Conservation (phyloP, 2,797 vertebrate genomes). For the Nannoperca obscura region DNA sequence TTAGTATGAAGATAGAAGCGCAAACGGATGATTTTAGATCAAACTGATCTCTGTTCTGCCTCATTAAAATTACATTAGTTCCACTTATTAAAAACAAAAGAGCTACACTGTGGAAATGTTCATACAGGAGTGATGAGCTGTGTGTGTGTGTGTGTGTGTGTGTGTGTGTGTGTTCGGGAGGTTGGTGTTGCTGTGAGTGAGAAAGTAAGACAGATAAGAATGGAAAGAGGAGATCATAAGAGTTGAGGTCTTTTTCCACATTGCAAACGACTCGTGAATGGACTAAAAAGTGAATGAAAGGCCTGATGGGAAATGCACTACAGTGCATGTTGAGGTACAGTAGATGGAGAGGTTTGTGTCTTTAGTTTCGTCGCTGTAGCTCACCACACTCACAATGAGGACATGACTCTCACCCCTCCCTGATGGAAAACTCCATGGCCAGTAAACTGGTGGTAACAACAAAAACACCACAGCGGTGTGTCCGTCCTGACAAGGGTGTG, state of each 20-base stretch:
- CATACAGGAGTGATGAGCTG: not conserved
- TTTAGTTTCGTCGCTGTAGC: not conserved
- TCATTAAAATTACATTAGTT: not conserved
- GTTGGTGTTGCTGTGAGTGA: not conserved
- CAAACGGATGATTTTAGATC: not conserved
- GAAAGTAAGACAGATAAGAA: not conserved
- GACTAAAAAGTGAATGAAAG: not conserved
- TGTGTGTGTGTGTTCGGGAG: not conserved
- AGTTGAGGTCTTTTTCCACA: too few relatives aligned
- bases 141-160: not conserved
- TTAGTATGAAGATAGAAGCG: not conserved
- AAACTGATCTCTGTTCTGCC: not conserved
- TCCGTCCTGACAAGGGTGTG: too few relatives aligned
- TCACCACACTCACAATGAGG: not conserved
- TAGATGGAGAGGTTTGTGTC: not conserved
- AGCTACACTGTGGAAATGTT: constrained; percentile 6
- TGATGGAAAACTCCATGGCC: not conserved
- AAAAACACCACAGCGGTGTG: not conserved
- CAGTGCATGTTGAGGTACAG: not conserved
- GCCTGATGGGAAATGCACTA: not conserved
- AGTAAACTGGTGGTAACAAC: not conserved
- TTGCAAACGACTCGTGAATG: not conserved
- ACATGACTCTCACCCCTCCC: not conserved
- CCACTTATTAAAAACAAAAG: not conserved
- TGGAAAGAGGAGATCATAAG: not conserved